Evolutionary conservation across 2,888 invertebrate genomes (phyloP).

Genomic region (Pheosia tremula): DNA sequence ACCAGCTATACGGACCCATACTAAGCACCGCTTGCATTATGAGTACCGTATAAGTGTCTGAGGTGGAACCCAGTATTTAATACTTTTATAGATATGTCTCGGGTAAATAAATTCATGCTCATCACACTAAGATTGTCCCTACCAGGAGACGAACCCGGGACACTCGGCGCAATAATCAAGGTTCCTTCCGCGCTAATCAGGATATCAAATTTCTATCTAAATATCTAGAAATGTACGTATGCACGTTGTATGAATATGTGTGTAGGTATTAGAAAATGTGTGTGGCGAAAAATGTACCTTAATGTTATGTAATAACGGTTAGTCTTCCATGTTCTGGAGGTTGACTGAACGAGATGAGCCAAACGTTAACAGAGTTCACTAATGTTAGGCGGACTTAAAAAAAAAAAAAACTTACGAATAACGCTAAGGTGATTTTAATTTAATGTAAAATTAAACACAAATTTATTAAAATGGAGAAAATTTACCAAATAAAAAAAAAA

Average conservation of each 20-base stretch:
- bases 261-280: conserved; percentile 42
- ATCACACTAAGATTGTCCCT: too few species aligned
- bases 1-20: too few species aligned
- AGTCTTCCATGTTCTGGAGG: conserved; percentile 76
- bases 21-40: too few species aligned
- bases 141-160: too few species aligned
- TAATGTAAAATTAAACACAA: conserved; percentile 14
- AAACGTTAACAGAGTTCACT: conserved; percentile 66
- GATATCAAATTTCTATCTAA: conserved; percentile 34
- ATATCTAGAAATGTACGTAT: conserved; percentile 54
- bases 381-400: conserved; percentile 58
- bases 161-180: too few species aligned
- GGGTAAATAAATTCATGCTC: too few species aligned
- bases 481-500: conserved; percentile 55
- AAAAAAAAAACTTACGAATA: conserved; percentile 40
- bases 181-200: too few species aligned
- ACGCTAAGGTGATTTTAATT: conserved; percentile 46
- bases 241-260: conserved; percentile 62
- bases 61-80: too few species aligned
- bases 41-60: too few species aligned
- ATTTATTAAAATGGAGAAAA: conserved; percentile 42
- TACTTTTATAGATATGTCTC: too few species aligned
- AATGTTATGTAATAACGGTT: conserved; percentile 40
- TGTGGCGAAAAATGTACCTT: conserved; percentile 39
- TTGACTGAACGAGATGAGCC: conserved; percentile 72